Evolutionary conservation across 2,888 invertebrate species (phyloP).

Genomic region (Caenorhabditis japonica): DNA sequence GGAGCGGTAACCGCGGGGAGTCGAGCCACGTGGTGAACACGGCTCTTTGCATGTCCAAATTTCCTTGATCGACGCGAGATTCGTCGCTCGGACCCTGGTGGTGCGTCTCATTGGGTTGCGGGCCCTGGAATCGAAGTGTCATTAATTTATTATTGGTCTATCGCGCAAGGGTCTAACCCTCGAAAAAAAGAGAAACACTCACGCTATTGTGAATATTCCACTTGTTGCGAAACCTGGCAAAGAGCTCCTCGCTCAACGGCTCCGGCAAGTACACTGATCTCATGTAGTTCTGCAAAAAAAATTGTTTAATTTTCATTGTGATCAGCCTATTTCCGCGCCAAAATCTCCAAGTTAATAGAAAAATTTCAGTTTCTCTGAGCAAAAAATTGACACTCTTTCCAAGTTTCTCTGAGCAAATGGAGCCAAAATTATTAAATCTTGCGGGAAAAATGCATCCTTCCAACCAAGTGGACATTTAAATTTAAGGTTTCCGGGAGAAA

Average conservation of each 20-base stretch:
- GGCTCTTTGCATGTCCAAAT: constrained; percentile 17
- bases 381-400: too few relatives aligned
- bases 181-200: constrained; percentile 1
- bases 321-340: too few relatives aligned
- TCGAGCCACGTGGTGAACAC: constrained; percentile 51
- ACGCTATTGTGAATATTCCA: constrained; percentile 43
- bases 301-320: background rate
- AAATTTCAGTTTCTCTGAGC: too few relatives aligned
- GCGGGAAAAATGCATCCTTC: too few relatives aligned
- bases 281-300: constrained; percentile 34
- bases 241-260: constrained; percentile 50
- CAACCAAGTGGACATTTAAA: too few relatives aligned
- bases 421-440: too few relatives aligned
- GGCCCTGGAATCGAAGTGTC: constrained; percentile 9
- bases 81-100: constrained; percentile 18
- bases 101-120: background rate
- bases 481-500: too few relatives aligned
- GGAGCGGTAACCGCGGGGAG: constrained; percentile 50
- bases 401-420: too few relatives aligned
- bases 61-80: constrained; percentile 15
- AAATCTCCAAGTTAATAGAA: too few relatives aligned
- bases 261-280: constrained; percentile 40
- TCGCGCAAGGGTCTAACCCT: too few relatives aligned
- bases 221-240: constrained; percentile 44
- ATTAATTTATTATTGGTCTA: background rate